Evolutionary conservation across 2,888 invertebrate genomes (phyloP), one percentile per base, ranked within the genome.

Genomic region (Ramazzottius varieornatus): DNA sequence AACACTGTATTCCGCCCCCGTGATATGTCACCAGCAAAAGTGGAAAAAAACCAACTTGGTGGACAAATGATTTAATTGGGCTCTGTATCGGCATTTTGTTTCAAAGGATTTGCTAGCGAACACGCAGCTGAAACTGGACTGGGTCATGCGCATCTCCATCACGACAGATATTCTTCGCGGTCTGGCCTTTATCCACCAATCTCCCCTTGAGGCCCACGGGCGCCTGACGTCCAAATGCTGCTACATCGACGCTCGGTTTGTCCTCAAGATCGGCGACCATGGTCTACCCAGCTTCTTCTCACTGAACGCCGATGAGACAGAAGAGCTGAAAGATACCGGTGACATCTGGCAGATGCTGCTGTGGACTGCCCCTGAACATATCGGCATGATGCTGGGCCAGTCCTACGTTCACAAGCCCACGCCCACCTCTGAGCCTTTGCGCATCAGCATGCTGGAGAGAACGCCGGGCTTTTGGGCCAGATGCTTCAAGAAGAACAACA

Each of bases 221-320:
- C 54, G 54, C 54, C 29, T 54, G 4, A 54, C 54, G 20, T 54
- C 54, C 29, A 54, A 54, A 54, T 54, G 54, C 54, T 24, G 20
- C 54, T 29, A 54, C 29, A 29, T 54, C 29, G 54, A 54, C 54
- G 29, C 20, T n/a, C 54, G 54, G 4, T 54, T 54, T 29, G 54
- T 54, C n/a, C 54, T 54, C 20, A 54, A 54, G 29, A 54, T 54
- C 54, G 54, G n/a, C 54, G 54, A 54, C 29, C 29, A 54, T 29
- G 54, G 54, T 29, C 29, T 54, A 24, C 54, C 54, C 4, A 54
- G 54, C 29, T 54, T 54, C 29, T 54, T 54, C 54, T 54, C 54
- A 4, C 29, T 54, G 20, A 54, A 8, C 29, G 20, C 4, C 4
- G 54, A 54, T 8, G 54, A 54, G 24, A 54, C 29, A 4, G n/a